Conservation (phyloP, 1,140 invertebrate species). For the Aphelenchoides besseyi region DNA sequence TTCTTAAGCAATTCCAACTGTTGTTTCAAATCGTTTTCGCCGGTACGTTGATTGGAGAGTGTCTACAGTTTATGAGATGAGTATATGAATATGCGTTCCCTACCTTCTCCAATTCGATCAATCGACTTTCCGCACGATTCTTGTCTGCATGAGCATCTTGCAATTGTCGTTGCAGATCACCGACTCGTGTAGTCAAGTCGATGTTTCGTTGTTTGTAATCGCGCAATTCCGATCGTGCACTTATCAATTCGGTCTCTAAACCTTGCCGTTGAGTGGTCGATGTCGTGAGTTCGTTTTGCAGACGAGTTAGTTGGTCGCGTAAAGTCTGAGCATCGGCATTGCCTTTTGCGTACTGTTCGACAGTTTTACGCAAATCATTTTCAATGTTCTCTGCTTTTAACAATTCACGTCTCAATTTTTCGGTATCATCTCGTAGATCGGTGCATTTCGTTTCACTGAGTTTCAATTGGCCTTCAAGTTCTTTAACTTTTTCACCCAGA, state of each 20-base stretch:
- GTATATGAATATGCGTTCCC: conserved; percentile 24
- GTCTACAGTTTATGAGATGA: conserved; percentile 43
- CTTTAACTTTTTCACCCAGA: conserved; percentile 55
- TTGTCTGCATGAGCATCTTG: conserved; percentile 57
- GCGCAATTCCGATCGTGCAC: conserved; percentile 52
- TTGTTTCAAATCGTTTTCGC: conserved; percentile 55
- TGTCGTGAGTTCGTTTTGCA: conserved; percentile 56
- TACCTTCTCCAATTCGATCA: conserved; percentile 57
- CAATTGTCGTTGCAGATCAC: conserved; percentile 57
- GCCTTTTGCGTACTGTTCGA: conserved; percentile 47
- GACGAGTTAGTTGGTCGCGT: conserved; percentile 50
- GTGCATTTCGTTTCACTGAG: conserved; percentile 53
- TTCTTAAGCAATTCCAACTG: conserved; percentile 58
- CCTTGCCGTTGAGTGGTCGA: conserved; percentile 49
- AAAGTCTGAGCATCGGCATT: conserved; percentile 47
- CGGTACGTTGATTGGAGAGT: conserved; percentile 45
- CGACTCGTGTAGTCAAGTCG: conserved; percentile 53
- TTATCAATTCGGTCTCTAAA: conserved; percentile 53
- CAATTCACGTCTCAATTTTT: conserved; percentile 52
- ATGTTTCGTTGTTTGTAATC: conserved; percentile 57
- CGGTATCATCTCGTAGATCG: conserved; percentile 54
- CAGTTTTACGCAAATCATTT: conserved; percentile 47
- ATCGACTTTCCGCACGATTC: conserved; percentile 56
- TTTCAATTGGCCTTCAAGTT: conserved; percentile 51
- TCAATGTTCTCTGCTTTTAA: conserved; percentile 54